phyloP scores from a whole-genome alignment of 2,888 invertebrate species.

The Lepidocyrtinus sp. region DNA sequence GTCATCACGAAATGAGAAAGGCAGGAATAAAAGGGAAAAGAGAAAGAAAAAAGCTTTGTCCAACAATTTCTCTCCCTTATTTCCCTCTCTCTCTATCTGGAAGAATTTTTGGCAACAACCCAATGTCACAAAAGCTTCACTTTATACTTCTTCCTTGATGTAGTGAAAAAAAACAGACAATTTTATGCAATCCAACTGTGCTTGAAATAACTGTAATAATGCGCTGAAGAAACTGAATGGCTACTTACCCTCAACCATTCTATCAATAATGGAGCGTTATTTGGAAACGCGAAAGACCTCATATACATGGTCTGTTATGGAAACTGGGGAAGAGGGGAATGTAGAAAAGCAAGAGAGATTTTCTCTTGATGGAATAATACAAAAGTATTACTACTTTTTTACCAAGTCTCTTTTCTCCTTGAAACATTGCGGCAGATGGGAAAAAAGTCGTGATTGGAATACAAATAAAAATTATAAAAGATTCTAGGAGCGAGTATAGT shows the following conservation, averaged over 20 bases:
- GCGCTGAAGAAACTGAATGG: neutral
- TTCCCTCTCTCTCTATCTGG: constrained; percentile 23
- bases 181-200: constrained; percentile 7
- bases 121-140: constrained; percentile 42
- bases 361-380: constrained; percentile 10
- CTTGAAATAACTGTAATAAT: constrained; percentile 7
- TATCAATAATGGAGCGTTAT: constrained; percentile 7
- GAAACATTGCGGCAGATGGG: neutral
- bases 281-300: too few relatives aligned
- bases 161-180: constrained; percentile 11
- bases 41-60: constrained; percentile 31
- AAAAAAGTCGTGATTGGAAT: neutral
- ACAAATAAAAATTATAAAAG: constrained; percentile 10
- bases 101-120: constrained; percentile 48
- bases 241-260: neutral
- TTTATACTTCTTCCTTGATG: neutral
- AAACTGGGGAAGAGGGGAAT: neutral
- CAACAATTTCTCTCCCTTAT: neutral
- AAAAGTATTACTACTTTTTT: constrained; percentile 6
- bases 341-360: neutral
- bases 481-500: neutral
- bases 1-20: constrained; percentile 7
- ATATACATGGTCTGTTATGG: too few relatives aligned
- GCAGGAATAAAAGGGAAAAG: constrained; percentile 21
- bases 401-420: neutral